Percentiles rank a stretch among this genome's conserved stretches.
Evolutionary conservation across 2,888 invertebrate species (phyloP).

Genomic region (Ctena decussata): DNA sequence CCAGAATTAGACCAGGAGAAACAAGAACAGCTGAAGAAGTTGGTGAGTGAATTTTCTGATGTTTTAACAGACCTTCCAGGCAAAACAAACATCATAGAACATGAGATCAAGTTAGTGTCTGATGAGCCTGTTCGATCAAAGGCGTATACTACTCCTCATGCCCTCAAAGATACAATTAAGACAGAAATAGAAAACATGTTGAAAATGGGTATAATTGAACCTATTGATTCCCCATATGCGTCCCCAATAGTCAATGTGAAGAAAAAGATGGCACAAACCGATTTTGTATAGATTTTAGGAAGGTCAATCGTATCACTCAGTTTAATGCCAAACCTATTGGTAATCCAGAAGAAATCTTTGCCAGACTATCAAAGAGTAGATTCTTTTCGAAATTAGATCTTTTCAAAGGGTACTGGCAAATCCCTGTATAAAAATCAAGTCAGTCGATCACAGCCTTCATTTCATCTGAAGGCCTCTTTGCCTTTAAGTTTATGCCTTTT

Average conservation of each 20-base stretch:
- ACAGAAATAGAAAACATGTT: slow-evolving; percentile 45
- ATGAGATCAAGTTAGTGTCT: slow-evolving; percentile 31
- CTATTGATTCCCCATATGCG: slow-evolving; percentile 50
- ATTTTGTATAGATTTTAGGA: slow-evolving; percentile 55
- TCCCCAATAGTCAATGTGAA: slow-evolving; percentile 56
- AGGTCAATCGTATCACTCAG: slow-evolving; percentile 53
- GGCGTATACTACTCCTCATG: slow-evolving; percentile 40
- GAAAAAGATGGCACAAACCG: slow-evolving; percentile 60
- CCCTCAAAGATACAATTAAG: slow-evolving; percentile 17
- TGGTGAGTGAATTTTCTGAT: slow-evolving; percentile 25
- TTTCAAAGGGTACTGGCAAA: slow-evolving; percentile 64
- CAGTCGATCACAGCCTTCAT: slow-evolving; percentile 44
- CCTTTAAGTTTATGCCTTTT: slow-evolving; percentile 42
- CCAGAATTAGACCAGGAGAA: not conserved
- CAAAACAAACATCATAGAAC: slow-evolving; percentile 21
- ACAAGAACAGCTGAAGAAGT: not conserved
- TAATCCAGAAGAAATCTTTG: slow-evolving; percentile 53
- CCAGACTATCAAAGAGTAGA: slow-evolving; percentile 10
- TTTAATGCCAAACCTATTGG: slow-evolving; percentile 64
- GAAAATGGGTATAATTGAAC: slow-evolving; percentile 56
- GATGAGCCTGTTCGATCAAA: slow-evolving; percentile 26
- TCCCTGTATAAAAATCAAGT: slow-evolving; percentile 27
- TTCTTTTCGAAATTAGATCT: slow-evolving; percentile 54
- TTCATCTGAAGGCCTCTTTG: slow-evolving; percentile 17
- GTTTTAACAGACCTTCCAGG: slow-evolving; percentile 36